Base-by-base conservation (phyloP, 1,140 invertebrate species). In the Drosophila littoralis region DNA sequence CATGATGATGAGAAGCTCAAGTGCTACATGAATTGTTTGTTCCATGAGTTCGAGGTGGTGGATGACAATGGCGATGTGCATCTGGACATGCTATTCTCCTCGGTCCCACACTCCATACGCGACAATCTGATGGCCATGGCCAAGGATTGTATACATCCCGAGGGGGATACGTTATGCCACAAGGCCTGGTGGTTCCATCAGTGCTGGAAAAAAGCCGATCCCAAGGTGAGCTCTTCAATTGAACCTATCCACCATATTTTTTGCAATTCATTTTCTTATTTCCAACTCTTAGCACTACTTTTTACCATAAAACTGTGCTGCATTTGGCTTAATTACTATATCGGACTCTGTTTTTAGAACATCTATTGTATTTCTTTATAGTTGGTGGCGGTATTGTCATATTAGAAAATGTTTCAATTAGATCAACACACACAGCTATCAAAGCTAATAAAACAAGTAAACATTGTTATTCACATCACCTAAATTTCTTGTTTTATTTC, bases 101-200 rank as follows among this genome's bases (percentile, higher is more conserved):
- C 77, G 7, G 64, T 92, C 0, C 90, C 91, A 0, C 63, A 84
- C 0, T 71, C 76, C 1, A 28, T 91, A 17, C 79, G 90, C 7
- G 86, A 84, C 22, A 75, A 88, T 7, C 58, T 91, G 35, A 81
- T 92, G 13, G 67, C 72, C 42, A 91, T 91, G 84, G 78, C 88
- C 5, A 63, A 88, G 57, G 61, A 66, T 4, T 92, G 91, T 28
- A 17, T 82, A 10, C 81, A 91, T 63, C 90, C 91, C 6, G 75
- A 84, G 54, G 91, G 90, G 36, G 91, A 92, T 54, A 89, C 72
- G 1, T 35, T 92, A 10, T 92, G 92, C 51, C 81, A 92, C 52
- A 91, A 91, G 64, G 92, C 92, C 32, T 92, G 92, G 88, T 92
- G 91, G 91, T 92, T 92, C 66, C 84, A 92, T 57, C 85, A 92